These are phyloP conservation scores for Aphelocoma californica DNA, from an alignment of 2,797 vertebrate genomes.

Conservation along the genomic window DNA sequence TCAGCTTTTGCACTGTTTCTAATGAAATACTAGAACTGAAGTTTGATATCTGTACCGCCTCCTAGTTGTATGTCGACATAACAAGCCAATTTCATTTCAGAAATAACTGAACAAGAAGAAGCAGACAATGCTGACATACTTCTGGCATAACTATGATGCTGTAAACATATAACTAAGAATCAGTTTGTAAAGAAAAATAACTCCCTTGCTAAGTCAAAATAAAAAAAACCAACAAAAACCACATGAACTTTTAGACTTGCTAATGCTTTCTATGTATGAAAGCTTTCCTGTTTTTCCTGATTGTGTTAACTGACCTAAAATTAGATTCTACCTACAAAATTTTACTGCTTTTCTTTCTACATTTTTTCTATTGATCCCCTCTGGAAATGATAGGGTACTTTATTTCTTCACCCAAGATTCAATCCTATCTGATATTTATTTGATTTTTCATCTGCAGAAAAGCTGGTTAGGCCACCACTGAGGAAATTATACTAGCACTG, in stretches of 20 bases:
- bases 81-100: not conserved
- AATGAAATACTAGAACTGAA: not conserved
- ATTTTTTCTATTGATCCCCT: not conserved
- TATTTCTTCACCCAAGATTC: not conserved
- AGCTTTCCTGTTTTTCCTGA: not conserved
- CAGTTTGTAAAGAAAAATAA: not conserved
- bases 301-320: not conserved
- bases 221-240: not conserved
- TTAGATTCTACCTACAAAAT: not conserved
- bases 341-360: not conserved
- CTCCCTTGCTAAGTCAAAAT: not conserved
- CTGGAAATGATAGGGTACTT: not conserved
- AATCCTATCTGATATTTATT: not conserved
- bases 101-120: not conserved
- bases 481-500: not conserved
- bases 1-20: not conserved
- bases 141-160: not conserved
- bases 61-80: not conserved
- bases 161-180: not conserved
- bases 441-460: not conserved
- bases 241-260: not conserved
- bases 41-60: not conserved
- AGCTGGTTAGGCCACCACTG: not conserved
- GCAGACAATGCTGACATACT: not conserved
- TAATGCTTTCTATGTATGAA: not conserved